Evolutionary conservation across 1,140 invertebrate species (phyloP).

Genomic region (Camponotus vicinus): DNA sequence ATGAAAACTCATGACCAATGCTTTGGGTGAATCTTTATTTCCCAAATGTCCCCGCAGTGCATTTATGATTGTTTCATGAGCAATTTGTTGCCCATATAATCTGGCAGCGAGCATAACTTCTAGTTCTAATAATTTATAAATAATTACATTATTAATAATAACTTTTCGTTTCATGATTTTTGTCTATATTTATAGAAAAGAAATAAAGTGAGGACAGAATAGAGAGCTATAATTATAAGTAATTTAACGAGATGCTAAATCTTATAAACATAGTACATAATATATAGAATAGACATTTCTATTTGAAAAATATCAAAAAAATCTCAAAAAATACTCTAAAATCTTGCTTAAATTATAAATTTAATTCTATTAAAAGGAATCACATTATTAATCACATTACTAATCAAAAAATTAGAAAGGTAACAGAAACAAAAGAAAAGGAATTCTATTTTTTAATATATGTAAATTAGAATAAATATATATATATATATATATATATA

Average conservation of each 20-base stretch:
- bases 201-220: not conserved
- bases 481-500: no score
- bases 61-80: slow-evolving; percentile 85
- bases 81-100: slow-evolving; percentile 91
- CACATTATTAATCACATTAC: not conserved
- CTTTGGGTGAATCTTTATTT: slow-evolving; percentile 87
- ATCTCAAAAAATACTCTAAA: not conserved
- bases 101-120: slow-evolving; percentile 72
- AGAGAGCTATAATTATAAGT: no score
- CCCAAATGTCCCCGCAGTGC: slow-evolving; percentile 87
- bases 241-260: not conserved
- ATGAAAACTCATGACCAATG: slow-evolving; percentile 92
- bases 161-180: not conserved
- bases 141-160: slow-evolving; percentile 20
- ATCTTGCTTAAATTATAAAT: not conserved
- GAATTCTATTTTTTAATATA: not conserved
- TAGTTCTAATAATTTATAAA: slow-evolving; percentile 79
- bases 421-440: no score
- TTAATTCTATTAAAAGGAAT: not conserved
- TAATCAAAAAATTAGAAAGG: not conserved
- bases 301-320: not conserved
- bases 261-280: not conserved
- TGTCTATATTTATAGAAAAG: not conserved
- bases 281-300: not conserved
- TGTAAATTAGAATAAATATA: not conserved